Base-by-base conservation (phyloP, 1,140 invertebrate species). In the Hirudo medicinalis region DNA sequence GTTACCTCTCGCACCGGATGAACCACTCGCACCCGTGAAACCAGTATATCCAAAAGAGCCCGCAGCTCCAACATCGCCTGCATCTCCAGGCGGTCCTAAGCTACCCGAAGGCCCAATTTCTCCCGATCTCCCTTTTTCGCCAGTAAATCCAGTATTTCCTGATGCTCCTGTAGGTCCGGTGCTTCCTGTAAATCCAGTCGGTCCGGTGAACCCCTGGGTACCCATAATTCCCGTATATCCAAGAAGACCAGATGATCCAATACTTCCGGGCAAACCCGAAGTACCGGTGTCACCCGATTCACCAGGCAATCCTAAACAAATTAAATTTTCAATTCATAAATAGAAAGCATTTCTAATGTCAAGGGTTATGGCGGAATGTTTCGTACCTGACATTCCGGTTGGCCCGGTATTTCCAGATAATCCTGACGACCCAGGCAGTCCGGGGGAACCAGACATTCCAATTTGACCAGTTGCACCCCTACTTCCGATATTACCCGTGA, bases 41-140 rank as follows among this genome's bases (percentile, higher is more conserved):
- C 69, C 69, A 53, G 40, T 36, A 22, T 70, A 53, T 27, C 69
- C 69, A 53, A 54, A 20, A n/a, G 20, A 36, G 22, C 67, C 67
- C n/a, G 67, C 8, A 22, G 25, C 13, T 69, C 67, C 57, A 25
- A 53, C 9, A 27, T 70, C 53, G 2, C 69, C 69, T 1, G 53
- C 11, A 25, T 22, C 22, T 54, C 69, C 69, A 25, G 53, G 22
- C 13, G 53, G 67, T 69, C 71, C 54, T n/a, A 29, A 69, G 29
- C 60, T 43, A 49, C 71, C 71, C 6, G 43, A 29, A 17, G 32
- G 32, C 6, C 71, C 71, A 15, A 29, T 43, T 17, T 0, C n/a
- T 43, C 71, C 71, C 4, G 36, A 19, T 68, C 32, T 25, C 57
- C 70, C 70, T 11, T 19, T 49, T 53, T 13, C 53, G 60, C 70